Evolutionary conservation across 1,140 invertebrate species (phyloP).

Genomic region (Drosophila funebris): DNA sequence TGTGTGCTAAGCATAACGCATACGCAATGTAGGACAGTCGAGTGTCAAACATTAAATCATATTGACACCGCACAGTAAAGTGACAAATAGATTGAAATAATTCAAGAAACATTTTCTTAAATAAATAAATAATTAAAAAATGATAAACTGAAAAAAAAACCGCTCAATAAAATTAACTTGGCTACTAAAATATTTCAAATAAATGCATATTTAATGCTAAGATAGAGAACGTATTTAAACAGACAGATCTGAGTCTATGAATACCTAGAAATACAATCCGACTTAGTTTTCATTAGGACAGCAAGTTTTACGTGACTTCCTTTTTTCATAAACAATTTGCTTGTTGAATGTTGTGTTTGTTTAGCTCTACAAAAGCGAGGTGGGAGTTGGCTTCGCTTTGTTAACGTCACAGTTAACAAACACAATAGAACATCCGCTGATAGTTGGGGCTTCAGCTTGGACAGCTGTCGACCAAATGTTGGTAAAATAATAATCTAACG

Average conservation of each 20-base stretch:
- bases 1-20: neutral
- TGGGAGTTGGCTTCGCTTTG: neutral
- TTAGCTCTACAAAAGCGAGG: neutral
- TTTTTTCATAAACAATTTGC: neutral
- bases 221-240: too few species aligned
- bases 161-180: neutral
- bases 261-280: neutral
- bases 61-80: neutral
- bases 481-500: neutral
- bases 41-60: neutral
- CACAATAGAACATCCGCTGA: conserved; percentile 10
- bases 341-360: neutral
- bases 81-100: neutral
- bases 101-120: neutral
- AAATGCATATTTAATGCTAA: too few species aligned
- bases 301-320: neutral
- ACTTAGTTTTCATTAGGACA: neutral
- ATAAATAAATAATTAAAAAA: neutral
- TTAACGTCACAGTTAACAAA: neutral
- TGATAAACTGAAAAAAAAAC: too few species aligned
- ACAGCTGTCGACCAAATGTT: neutral
- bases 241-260: neutral
- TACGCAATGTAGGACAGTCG: neutral
- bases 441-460: neutral
- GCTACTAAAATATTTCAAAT: too few species aligned